These are phyloP conservation scores for Callorhinus ursinus DNA, from an alignment of 2,113 vertebrate genomes.

Conservation along the genomic window DNA sequence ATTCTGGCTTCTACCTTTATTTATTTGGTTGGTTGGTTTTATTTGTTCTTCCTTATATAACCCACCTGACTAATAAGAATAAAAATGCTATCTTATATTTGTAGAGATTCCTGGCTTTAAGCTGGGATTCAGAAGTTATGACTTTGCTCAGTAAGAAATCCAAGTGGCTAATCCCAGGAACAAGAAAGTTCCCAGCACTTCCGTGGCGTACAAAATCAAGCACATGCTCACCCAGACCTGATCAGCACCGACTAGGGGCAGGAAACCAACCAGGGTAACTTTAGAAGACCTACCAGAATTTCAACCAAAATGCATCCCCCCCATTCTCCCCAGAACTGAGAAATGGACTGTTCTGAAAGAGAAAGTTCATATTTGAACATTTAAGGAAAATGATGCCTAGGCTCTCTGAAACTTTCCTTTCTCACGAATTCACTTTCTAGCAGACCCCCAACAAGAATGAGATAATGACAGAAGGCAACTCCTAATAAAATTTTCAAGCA, in stretches of 20 bases:
- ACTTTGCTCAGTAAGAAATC: neutral
- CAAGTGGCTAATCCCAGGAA: neutral
- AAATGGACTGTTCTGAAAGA: neutral
- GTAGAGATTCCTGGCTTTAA: neutral
- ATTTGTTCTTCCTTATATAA: neutral
- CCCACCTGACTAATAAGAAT: neutral
- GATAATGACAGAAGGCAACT: neutral
- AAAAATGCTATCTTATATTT: neutral
- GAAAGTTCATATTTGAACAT: neutral
- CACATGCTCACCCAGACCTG: neutral
- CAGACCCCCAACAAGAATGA: neutral
- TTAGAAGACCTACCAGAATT: neutral
- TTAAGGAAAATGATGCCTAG: neutral
- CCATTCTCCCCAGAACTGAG: neutral
- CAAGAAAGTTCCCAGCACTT: neutral
- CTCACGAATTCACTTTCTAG: neutral
- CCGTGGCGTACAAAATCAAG: neutral
- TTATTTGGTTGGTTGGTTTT: neutral
- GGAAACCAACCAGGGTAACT: neutral
- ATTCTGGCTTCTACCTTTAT: neutral
- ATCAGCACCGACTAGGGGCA: neutral
- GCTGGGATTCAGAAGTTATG: neutral
- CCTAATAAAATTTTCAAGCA: neutral
- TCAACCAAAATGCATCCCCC: neutral
- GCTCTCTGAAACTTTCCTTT: neutral